Evolutionary conservation across 2,113 vertebrate genomes (phyloP).

Genomic region (Cottus gobio): DNA sequence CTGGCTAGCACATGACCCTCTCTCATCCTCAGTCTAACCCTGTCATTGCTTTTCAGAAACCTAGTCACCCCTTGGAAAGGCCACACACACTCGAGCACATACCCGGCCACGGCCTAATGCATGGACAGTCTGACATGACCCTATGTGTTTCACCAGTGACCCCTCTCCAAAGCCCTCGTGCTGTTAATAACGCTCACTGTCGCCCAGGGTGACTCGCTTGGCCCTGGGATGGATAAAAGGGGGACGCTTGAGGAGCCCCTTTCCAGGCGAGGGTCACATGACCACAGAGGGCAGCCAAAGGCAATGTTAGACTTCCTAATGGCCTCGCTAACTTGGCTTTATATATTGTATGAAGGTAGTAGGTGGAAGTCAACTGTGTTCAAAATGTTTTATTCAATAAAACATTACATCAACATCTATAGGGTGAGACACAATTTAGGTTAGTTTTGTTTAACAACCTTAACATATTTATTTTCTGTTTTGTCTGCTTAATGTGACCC

Average conservation of each 20-base stretch:
- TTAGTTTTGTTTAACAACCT: not conserved
- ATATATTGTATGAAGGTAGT: not conserved
- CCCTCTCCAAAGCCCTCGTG: conserved; percentile 50
- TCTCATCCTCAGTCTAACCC: conserved; percentile 36
- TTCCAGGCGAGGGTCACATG: conserved; percentile 10
- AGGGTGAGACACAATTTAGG: not conserved
- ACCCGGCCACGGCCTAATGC: conserved; percentile 48
- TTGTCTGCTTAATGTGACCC: not conserved
- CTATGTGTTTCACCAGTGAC: conserved; percentile 59
- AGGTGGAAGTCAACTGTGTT: not conserved
- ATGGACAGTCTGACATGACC: conserved; percentile 57
- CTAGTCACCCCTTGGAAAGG: conserved; percentile 65
- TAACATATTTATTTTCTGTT: not conserved
- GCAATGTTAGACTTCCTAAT: not conserved
- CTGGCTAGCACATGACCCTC: conserved; percentile 40
- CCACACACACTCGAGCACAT: conserved; percentile 15
- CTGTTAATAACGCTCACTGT: conserved; percentile 59
- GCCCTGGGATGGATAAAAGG: not conserved
- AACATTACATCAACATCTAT: not conserved
- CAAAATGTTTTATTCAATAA: not conserved
- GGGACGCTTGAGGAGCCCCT: not conserved
- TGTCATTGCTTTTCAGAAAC: conserved; percentile 64
- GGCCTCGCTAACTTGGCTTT: not conserved
- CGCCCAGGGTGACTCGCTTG: conserved; percentile 44
- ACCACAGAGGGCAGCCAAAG: not conserved